Percentiles rank a stretch among this genome's conserved stretches.
phyloP scores from a whole-genome alignment of 2,113 vertebrate species.

The Riparia riparia region DNA sequence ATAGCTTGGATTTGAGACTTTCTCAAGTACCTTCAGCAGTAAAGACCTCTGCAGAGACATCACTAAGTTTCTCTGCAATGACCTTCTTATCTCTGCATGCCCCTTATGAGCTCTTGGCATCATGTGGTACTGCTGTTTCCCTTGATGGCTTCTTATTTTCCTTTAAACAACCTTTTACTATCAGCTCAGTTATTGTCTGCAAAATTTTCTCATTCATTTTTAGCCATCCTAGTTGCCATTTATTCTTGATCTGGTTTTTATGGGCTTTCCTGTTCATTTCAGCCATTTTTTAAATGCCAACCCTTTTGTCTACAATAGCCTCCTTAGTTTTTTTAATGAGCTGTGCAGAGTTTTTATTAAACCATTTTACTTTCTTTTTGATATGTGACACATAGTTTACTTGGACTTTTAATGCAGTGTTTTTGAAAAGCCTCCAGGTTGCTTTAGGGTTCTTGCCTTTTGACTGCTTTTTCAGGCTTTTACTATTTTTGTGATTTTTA shows the following conservation, averaged over 20 bases:
- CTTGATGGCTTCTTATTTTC: not conserved
- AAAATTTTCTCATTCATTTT: not conserved
- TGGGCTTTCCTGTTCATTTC: not conserved
- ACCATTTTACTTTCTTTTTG: not conserved
- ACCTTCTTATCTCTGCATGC: accelerated
- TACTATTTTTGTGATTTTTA: slow-evolving; percentile 1
- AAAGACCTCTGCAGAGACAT: not conserved
- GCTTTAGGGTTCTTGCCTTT: slow-evolving; percentile 33
- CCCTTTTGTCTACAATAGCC: not conserved
- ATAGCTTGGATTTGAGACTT: not conserved
- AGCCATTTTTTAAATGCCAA: not conserved
- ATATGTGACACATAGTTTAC: not conserved
- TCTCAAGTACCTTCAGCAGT: not conserved
- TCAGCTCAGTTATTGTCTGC: not conserved
- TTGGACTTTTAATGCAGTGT: not conserved
- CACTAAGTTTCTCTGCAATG: not conserved
- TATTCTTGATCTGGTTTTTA: not conserved
- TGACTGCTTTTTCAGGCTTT: slow-evolving; percentile 8
- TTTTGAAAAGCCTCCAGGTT: slow-evolving; percentile 48
- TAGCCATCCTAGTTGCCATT: not conserved
- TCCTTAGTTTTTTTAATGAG: not conserved
- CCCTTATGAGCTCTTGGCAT: not conserved
- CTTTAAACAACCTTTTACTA: not conserved
- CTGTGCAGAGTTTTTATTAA: not conserved
- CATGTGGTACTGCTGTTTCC: not conserved